Base-by-base conservation (phyloP, 2,113 vertebrate species). In the Sinocyclocheilus anshuiensis region DNA sequence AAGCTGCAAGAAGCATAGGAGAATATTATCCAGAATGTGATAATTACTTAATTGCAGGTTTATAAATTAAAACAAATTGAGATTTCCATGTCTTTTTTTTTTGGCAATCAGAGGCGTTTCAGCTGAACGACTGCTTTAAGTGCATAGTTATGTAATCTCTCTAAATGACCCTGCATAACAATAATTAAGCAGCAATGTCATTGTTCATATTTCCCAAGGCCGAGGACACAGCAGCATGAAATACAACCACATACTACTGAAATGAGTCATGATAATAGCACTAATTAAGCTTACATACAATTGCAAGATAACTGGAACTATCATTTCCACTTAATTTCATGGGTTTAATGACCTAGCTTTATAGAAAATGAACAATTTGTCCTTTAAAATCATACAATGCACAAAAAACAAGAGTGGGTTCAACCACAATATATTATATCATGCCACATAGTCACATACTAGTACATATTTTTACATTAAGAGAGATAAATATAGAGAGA, bases 251-350 rank as follows among this genome's bases (percentile, higher is more conserved):
- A 81, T n/a, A 26, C 59, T n/a, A 45, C 79, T 65, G 15, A 85
- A 61, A 69, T n/a, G 22, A 16, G 29, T 26, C 45, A 45, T 22
- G 45, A 59, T 50, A 81, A 81, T 59, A 71, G 61, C 71, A 24
- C 26, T 29, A 53, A 84, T 63, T 78, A 71, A 78, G 67, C 20
- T 74, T 69, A 33, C n/a, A 26, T 50, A 83, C 26, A 79, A 79
- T 74, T 12, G 4, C 22, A 18, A n/a, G 42, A 75, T 86, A 13
- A 83, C 61, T 42, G 53, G 61, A 53, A 33, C 63, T 77, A 83
- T 88, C 67, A 63, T 75, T 72, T 55, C 69, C 77, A 88, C 77
- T 78, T 55, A 39, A 65, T 26, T 86, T 86, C 48, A 81, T 53
- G 29, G 82, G 42, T 65, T 83, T 45, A 81, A 81, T 75, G 29